Base-by-base conservation (phyloP, 1,140 invertebrate genomes). In the Orius insidiosus region DNA sequence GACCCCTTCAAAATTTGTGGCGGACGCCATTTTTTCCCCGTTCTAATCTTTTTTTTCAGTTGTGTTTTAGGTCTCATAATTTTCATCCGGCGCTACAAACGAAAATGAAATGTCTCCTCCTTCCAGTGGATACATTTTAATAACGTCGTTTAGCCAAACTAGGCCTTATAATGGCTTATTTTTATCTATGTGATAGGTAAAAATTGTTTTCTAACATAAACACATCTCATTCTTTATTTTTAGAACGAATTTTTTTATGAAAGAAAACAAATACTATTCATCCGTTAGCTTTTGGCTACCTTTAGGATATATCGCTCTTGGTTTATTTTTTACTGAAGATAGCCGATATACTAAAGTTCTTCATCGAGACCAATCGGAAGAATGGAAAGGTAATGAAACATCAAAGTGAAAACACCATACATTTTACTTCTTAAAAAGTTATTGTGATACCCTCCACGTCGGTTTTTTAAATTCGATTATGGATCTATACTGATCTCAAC, bases 201-300 rank as follows among this genome's bases (percentile, higher is more conserved):
- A n/a, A 36, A 36, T 5, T 5, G 35, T 5, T 36, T 33, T 7
- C 32, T 33, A 7, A 7, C 32, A 36, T 36, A 36, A 11, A n/a
- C n/a, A 24, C 24, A 24, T 4, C 24, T 24, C 3, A 24, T 4
- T 32, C 2, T 33, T 33, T 9, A 52, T 53, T 68, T 69, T 50
- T 60, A 79, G 90, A 55, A 95, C 90, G 0, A 94, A 90, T 63
- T 95, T 96, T 66, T 98, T 98, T 57, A 97, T 97, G 92, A 97
- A 96, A 62, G 92, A 97, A 66, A 97, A 97, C 63, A 96, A 96
- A 61, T 94, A 94, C 60, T 97, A 93, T 59, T 92, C 89, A 2
- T 81, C 88, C 58, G 82, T 93, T 53, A 95, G 89, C 62, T 98
- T 97, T 65, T 94, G 92, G 80, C 66, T 97, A 51, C 93, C 93